Conservation (phyloP, 2,888 invertebrate genomes). For the Balanococcus diminutus region DNA sequence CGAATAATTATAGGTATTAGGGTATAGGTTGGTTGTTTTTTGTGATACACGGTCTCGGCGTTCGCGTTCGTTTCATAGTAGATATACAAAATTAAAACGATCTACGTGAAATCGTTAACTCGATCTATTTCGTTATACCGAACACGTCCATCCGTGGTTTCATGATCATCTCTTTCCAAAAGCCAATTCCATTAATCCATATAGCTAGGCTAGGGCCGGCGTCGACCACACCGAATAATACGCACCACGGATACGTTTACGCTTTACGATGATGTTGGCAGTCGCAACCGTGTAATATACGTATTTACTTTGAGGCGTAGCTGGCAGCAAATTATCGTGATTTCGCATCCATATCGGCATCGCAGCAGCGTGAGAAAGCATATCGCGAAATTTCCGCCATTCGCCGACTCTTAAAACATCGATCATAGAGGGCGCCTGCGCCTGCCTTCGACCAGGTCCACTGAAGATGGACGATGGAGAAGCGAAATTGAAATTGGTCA, state of each 20-base stretch:
- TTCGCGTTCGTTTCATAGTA: neutral
- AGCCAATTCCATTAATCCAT: neutral
- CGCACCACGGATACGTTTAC: neutral
- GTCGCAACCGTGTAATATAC: no score
- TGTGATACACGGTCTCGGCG: neutral
- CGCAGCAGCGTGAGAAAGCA: conserved; percentile 13
- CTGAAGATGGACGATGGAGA: neutral
- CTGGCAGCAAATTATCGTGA: neutral
- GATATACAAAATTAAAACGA: conserved; percentile 23
- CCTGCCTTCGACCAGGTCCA: neutral
- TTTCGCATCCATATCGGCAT: neutral
- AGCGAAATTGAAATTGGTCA: neutral
- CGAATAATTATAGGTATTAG: conserved; percentile 38
- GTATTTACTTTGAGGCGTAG: conserved; percentile 15
- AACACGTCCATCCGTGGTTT: neutral
- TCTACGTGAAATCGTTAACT: conserved; percentile 39
- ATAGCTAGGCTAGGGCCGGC: neutral
- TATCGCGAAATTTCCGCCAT: conserved; percentile 4
- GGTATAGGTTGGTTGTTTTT: conserved; percentile 27
- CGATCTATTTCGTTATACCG: conserved; percentile 16
- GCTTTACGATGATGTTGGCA: neutral
- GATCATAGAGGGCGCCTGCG: no score
- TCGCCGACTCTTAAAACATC: neutral
- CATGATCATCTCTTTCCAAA: neutral
- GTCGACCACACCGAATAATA: conserved; percentile 15